These are phyloP conservation scores for Trematomus loennbergii DNA, from an alignment of 2,113 vertebrate species.

Conservation along the genomic window DNA sequence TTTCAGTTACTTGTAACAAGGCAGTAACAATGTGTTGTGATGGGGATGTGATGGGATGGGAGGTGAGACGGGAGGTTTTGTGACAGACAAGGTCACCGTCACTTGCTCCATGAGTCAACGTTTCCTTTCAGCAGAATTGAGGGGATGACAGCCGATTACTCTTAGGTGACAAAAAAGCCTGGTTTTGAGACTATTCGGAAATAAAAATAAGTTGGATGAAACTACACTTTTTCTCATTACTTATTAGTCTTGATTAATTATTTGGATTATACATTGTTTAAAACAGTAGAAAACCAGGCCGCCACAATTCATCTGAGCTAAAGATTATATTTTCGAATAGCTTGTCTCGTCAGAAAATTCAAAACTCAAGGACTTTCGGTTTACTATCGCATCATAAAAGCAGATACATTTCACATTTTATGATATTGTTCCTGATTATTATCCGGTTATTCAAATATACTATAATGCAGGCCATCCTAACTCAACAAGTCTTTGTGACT, in stretches of 20 bases:
- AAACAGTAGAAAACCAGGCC: neutral
- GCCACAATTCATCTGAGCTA: neutral
- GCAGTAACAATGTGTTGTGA: neutral
- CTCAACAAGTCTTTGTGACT: neutral
- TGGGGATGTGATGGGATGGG: neutral
- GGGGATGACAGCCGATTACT: neutral
- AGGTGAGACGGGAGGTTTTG: neutral
- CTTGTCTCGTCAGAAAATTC: neutral
- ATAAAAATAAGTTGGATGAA: neutral
- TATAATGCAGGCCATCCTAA: neutral
- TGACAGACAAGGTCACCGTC: conserved; percentile 8
- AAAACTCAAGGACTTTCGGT: neutral
- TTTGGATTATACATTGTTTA: neutral
- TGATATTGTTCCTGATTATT: neutral
- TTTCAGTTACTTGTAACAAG: conserved; percentile 45
- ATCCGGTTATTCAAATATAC: neutral
- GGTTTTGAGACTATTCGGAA: neutral
- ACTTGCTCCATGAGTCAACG: neutral
- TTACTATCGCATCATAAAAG: neutral
- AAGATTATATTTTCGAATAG: neutral
- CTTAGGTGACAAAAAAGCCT: neutral
- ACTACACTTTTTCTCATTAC: neutral
- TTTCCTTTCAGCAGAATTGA: neutral
- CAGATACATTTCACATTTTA: neutral
- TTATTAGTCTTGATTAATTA: neutral